Percentiles rank a stretch among this genome's conserved stretches.
These are phyloP conservation scores for Brachymystax lenok DNA, from an alignment of 2,797 vertebrate species.

Conservation along the genomic window DNA sequence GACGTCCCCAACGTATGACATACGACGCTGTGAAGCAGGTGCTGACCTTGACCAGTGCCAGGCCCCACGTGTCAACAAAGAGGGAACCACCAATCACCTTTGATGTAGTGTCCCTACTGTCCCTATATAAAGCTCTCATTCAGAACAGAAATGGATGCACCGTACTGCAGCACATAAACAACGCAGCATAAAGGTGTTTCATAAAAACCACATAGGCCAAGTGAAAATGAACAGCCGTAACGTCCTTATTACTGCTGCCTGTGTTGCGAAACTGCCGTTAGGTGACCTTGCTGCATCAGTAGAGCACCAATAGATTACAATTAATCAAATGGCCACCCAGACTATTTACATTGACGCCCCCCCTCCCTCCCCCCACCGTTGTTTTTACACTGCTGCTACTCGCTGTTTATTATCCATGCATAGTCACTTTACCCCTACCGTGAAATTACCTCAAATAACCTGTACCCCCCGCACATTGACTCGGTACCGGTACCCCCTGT, in stretches of 20 bases:
- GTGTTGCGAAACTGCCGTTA: constrained; percentile 14
- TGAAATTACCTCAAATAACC: no score
- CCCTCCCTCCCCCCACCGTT: no score
- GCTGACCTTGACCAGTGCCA: constrained; percentile 3
- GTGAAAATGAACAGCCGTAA: constrained; percentile 3
- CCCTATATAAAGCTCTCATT: no score
- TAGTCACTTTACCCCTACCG: no score
- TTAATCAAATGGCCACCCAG: no score
- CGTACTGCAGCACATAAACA: no score
- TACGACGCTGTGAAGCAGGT: constrained; percentile 22
- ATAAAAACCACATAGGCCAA: background rate
- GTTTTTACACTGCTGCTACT: no score
- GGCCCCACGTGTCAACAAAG: background rate
- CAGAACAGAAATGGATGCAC: no score
- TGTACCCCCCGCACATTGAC: no score
- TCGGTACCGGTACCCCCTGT: no score
- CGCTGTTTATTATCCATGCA: no score
- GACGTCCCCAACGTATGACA: constrained; percentile 16
- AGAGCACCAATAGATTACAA: background rate
- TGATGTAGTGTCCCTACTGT: constrained; percentile 1
- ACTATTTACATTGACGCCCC: no score
- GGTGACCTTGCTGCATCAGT: constrained; percentile 17
- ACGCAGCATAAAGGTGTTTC: background rate
- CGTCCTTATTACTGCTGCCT: constrained; percentile 16
- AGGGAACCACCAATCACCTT: constrained; percentile 15